A percentile compares a stretch with the other conserved stretches of the same genome.
phyloP scores from a whole-genome alignment of 2,888 invertebrate species.

The Eupithecia abbreviata region DNA sequence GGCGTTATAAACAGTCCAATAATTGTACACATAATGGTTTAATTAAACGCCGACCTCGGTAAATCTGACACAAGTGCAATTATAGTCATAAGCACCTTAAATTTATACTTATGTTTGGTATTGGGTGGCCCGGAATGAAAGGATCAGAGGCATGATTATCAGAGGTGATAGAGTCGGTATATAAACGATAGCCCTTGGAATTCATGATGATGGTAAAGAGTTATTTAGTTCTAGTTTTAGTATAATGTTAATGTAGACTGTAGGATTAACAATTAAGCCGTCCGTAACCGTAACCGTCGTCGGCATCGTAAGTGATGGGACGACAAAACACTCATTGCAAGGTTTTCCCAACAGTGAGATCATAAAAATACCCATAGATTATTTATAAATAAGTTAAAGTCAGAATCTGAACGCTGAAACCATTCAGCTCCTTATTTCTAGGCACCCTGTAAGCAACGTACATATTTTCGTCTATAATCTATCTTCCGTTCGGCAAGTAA shows the following conservation, averaged over 20 bases:
- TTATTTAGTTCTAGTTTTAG: too few relatives aligned
- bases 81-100: slow-evolving; percentile 42
- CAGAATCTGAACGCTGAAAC: not conserved
- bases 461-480: slow-evolving; percentile 48
- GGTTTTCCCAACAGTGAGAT: too few relatives aligned
- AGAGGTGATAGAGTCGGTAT: not conserved
- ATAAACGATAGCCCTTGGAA: too few relatives aligned
- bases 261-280: too few relatives aligned
- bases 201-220: too few relatives aligned
- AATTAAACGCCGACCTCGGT: slow-evolving; percentile 59
- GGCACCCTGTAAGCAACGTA: slow-evolving; percentile 33
- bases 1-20: slow-evolving; percentile 48
- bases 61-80: slow-evolving; percentile 49
- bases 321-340: too few relatives aligned
- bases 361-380: too few relatives aligned
- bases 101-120: slow-evolving; percentile 8
- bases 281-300: too few relatives aligned
- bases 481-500: slow-evolving; percentile 53
- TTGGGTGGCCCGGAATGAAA: not conserved
- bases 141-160: not conserved
- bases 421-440: not conserved
- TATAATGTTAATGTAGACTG: too few relatives aligned
- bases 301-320: too few relatives aligned
- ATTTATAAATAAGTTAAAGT: too few relatives aligned
- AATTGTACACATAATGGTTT: slow-evolving; percentile 56